Evolutionary conservation across 2,888 invertebrate species (phyloP), one percentile per base, ranked within the genome.

Genomic region (Agrochola macilenta): DNA sequence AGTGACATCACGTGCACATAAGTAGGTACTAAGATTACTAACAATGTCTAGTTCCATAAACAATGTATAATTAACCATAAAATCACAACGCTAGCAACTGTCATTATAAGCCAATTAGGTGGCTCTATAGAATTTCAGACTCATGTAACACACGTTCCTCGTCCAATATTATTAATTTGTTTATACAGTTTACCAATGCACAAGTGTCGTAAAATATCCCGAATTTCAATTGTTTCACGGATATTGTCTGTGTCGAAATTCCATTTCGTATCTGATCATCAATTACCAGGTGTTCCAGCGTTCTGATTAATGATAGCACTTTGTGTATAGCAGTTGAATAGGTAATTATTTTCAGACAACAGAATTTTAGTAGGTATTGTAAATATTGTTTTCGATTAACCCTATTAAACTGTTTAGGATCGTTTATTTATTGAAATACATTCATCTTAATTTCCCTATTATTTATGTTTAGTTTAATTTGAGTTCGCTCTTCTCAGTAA

Each of bases 321-420:
- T 77, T 73, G 76, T 66, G 26, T 72, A 71, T 39, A 68, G 54
- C 43, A 58, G n/a, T 14, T 65, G 49, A 66, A 81, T 69, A 64
- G 57, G 64, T 78, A 78, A 83, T 85, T 78, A 81, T 81, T 70
- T 78, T 46, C 72, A 81, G 74, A 73, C 76, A 81, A 74, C 46
- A 35, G 68, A 61, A 71, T 76, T 85, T 65, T 49, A 64, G 26
- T 46, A 46, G 46, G 5, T 57, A 39, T 76, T 76, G 74, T 71
- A 73, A 73, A 77, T 85, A 78, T 83, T 72, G 82, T 83, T 77
- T 84, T 69, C 69, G 70, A 81, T 83, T 74, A 83, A 77, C 66
- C 72, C 65, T 61, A 60, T 60, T 61, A 46, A 26, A 12, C n/a
- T 26, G 14, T 54, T 26, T 30, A 78, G 12, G 8, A 68, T 60